Evolutionary conservation across 1,140 invertebrate species (phyloP).

Genomic region (Drosophila ogumai): DNA sequence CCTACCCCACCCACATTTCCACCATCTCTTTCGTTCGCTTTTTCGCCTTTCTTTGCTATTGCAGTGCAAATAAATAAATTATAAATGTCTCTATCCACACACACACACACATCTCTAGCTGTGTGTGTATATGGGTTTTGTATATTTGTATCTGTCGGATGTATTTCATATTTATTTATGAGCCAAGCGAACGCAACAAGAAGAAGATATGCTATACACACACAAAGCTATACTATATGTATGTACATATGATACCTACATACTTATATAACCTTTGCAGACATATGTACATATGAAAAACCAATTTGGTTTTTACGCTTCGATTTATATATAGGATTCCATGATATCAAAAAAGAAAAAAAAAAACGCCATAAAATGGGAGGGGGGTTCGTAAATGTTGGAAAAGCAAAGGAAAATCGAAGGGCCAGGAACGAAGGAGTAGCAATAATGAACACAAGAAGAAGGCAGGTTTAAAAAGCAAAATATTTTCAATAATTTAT

Average conservation of each 20-base stretch:
- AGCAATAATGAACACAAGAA: neutral
- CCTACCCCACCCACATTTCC: slow-evolving; percentile 10
- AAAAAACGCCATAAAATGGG: neutral
- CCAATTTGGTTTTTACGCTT: slow-evolving; percentile 65
- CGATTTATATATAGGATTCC: slow-evolving; percentile 44
- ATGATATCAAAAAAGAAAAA: slow-evolving; percentile 17
- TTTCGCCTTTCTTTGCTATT: slow-evolving; percentile 49
- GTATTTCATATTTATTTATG: slow-evolving; percentile 58
- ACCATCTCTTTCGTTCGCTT: slow-evolving; percentile 33
- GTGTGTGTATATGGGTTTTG: slow-evolving; percentile 11
- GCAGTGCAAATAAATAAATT: slow-evolving; percentile 63
- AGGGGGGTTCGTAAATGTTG: slow-evolving; percentile 1
- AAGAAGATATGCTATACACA: slow-evolving; percentile 33
- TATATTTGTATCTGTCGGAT: slow-evolving; percentile 32
- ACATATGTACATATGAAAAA: slow-evolving; percentile 49
- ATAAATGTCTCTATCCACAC: slow-evolving; percentile 48
- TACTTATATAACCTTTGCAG: slow-evolving; percentile 5
- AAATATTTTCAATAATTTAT: neutral
- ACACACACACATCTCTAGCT: neutral
- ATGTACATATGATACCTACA: slow-evolving; percentile 16
- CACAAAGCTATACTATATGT: slow-evolving; percentile 3
- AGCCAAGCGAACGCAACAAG: slow-evolving; percentile 40
- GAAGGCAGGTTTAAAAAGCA: neutral
- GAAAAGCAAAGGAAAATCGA: slow-evolving; percentile 6
- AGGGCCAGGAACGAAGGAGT: slow-evolving; percentile 1